Evolutionary conservation across 2,797 vertebrate genomes (phyloP).

Genomic region (Aeoliscus strigatus): DNA sequence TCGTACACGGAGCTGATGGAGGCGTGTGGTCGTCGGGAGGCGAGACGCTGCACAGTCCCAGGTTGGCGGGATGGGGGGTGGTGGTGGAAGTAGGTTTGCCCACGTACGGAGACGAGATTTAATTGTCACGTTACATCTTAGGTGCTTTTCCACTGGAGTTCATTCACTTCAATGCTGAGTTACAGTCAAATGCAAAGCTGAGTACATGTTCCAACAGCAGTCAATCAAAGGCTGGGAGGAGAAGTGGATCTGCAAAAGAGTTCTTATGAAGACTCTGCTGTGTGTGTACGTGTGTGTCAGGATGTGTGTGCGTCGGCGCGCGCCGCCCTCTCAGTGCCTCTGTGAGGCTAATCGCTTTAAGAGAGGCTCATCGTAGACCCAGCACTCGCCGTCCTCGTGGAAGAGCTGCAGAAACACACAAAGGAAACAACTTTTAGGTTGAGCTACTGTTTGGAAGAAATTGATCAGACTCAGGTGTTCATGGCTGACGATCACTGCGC

Average conservation of each 20-base stretch:
- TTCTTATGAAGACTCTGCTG: conserved; percentile 78
- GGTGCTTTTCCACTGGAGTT: conserved; percentile 53
- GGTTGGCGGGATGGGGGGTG: conserved; percentile 40
- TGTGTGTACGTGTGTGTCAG: conserved; percentile 35
- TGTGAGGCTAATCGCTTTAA: conserved; percentile 85
- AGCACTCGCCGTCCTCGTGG: conserved; percentile 97
- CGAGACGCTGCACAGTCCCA: conserved; percentile 33
- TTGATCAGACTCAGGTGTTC: too few species aligned
- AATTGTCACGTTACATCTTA: conserved; percentile 56
- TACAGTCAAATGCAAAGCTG: conserved; percentile 78
- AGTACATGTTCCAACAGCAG: conserved; percentile 70
- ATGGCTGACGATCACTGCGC: too few species aligned
- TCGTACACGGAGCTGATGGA: conserved; percentile 31
- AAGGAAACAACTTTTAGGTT: conserved; percentile 7
- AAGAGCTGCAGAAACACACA: conserved; percentile 79
- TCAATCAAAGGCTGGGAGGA: conserved; percentile 78
- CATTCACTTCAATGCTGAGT: conserved; percentile 65
- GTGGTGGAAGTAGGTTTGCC: conserved; percentile 56
- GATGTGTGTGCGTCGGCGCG: conserved; percentile 10
- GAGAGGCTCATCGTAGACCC: conserved; percentile 96
- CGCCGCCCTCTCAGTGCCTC: conserved; percentile 74
- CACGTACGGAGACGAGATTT: conserved; percentile 55
- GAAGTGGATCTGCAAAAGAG: conserved; percentile 73
- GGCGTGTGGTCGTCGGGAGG: conserved; percentile 19
- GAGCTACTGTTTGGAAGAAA: too few species aligned